phyloP scores from a whole-genome alignment of 2,113 vertebrate species.

The Aplodontia rufa region DNA sequence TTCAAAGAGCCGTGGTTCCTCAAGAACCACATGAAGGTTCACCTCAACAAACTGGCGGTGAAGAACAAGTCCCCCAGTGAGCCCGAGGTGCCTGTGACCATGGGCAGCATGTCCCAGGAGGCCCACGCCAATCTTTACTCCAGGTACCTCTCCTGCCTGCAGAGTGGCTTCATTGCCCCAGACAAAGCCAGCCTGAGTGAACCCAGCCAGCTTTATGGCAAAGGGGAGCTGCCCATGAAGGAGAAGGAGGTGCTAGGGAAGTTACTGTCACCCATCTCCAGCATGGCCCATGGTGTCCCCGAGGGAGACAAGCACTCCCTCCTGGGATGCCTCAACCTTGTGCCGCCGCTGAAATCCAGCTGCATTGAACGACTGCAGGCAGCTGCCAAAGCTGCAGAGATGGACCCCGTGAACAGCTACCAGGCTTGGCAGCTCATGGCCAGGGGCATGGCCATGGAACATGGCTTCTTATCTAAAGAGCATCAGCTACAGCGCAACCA shows the following conservation, averaged over 20 bases:
- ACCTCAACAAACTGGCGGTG: slow-evolving; percentile 97
- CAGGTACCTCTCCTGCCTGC: slow-evolving; percentile 96
- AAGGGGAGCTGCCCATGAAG: slow-evolving; percentile 94
- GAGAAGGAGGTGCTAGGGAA: slow-evolving; percentile 98
- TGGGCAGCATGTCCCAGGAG: slow-evolving; percentile 94
- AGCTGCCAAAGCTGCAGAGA: slow-evolving; percentile 97
- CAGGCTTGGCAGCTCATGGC: slow-evolving; percentile 99
- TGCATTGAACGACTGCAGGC: slow-evolving; percentile 98
- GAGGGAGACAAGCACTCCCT: slow-evolving; percentile 98
- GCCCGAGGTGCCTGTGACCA: slow-evolving; percentile 87
- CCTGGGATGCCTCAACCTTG: slow-evolving; percentile 95
- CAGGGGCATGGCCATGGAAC: slow-evolving; percentile 97
- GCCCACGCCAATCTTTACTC: slow-evolving; percentile 97
- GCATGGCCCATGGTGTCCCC: slow-evolving; percentile 90
- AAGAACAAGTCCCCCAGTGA: slow-evolving; percentile 94
- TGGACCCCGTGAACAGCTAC: slow-evolving; percentile 99
- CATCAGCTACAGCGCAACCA: slow-evolving; percentile 91
- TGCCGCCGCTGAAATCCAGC: slow-evolving; percentile 98
- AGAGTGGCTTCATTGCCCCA: slow-evolving; percentile 94
- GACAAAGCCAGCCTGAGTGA: slow-evolving; percentile 94
- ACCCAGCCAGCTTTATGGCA: slow-evolving; percentile 92
- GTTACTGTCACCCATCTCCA: slow-evolving; percentile 92
- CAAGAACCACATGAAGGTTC: slow-evolving; percentile 99
- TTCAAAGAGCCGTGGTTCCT: slow-evolving; percentile 99
- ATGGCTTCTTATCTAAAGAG: slow-evolving; percentile 97